These are phyloP conservation scores for Eupithecia inturbata DNA, from an alignment of 2,888 invertebrate genomes.

Conservation along the genomic window DNA sequence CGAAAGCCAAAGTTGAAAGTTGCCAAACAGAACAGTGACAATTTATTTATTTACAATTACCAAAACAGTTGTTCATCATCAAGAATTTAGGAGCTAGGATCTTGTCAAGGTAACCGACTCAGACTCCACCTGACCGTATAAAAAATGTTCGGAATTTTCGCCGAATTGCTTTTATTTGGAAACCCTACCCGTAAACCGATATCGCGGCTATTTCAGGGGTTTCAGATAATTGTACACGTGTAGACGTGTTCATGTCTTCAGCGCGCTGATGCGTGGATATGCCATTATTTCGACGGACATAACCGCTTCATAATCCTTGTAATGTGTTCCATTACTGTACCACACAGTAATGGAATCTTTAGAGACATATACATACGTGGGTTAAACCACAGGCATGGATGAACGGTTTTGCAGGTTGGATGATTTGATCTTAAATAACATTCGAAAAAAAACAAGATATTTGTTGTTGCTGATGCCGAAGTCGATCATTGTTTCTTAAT, in stretches of 20 bases:
- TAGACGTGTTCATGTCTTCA: constrained; percentile 12
- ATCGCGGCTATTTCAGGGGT: constrained; percentile 24
- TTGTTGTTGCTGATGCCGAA: background rate
- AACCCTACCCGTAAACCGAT: constrained; percentile 20
- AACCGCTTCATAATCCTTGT: constrained; percentile 1
- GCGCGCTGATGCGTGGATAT: constrained; percentile 19
- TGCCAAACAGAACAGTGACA: background rate
- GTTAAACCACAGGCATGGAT: background rate
- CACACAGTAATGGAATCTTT: background rate
- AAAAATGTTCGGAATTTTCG: background rate
- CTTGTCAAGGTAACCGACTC: background rate
- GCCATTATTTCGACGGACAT: constrained; percentile 13
- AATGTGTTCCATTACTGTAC: no score
- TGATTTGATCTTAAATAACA: background rate
- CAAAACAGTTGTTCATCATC: background rate
- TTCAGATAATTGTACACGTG: constrained; percentile 29
- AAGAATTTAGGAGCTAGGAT: background rate
- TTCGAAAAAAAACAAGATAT: background rate
- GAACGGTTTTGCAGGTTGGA: background rate
- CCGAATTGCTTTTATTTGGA: constrained; percentile 5
- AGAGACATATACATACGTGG: background rate
- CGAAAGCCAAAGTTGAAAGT: background rate
- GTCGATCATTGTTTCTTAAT: background rate
- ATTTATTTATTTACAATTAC: background rate
- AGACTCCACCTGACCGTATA: background rate